Base-by-base conservation (phyloP, 30 jellyfish, hydroid and myxozoan genomes). In the Cassiopea andromeda region DNA sequence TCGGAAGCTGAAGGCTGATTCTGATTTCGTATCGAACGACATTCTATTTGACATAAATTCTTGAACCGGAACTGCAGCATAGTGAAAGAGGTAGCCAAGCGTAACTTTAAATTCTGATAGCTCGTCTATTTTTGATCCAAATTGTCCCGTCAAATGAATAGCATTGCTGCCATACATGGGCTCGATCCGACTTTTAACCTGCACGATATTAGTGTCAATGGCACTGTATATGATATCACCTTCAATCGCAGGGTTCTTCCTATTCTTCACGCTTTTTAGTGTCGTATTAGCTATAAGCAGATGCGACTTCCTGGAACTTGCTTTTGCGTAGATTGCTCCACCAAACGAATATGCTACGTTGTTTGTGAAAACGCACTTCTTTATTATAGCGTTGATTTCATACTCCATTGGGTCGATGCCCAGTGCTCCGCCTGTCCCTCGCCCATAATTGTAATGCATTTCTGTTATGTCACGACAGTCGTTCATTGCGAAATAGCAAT, bases 381-480 rank as follows among this genome's bases (percentile, higher is more conserved):
- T 48, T 45, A 81, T 46, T 7, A 17, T 13, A 5, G 57, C 73
- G 13, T 18, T 66, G 16, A 81, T 60, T 1, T 18, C 73, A 6
- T 81, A 16, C 9, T 27, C 76, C 81, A 60, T 18, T 15, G 90
- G 27, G 57, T 81, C 90, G 46, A 81, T 81, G 2, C 73, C 80
- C 80, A 81, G 17, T 46, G 90, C 90, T 7, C 90, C 90, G 17
- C 90, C 90, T 18, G 90, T 59, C 1, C 90, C 90, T 2, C 50
- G 43, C 44, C 90, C 90, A 18, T 69, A 81, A 13, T 1, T 46
- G 13, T 19, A 60, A 0, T 2, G 78, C 10, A 9, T 16, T 38
- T 49, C 72, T n/a, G 66, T 44, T 1, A n/a, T 57, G 60, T 67
- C 12, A 27, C 82, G 73, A 27, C 90, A 81, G 43, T 64, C 71